These are phyloP conservation scores for Petrolisthes cinctipes DNA, from an alignment of 2,888 invertebrate genomes.

Conservation along the genomic window DNA sequence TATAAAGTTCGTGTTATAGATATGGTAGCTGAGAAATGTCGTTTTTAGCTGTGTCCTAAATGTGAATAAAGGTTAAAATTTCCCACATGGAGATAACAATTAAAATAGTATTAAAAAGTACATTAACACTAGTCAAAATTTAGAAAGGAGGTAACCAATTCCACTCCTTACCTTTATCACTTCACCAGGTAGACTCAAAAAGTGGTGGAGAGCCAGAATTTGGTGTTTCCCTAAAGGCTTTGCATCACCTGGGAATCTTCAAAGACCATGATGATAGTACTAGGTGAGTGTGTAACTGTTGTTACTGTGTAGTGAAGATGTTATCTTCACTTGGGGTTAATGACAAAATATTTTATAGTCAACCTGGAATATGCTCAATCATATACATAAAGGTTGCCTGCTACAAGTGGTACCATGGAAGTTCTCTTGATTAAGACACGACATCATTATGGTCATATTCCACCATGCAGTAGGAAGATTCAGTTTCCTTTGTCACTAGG, in stretches of 20 bases:
- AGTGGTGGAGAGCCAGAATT: not conserved
- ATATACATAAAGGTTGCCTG: too few species aligned
- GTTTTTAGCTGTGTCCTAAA: too few species aligned
- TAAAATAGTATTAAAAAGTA: too few species aligned
- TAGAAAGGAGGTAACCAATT: not conserved
- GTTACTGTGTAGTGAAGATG: too few species aligned
- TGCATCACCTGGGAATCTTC: not conserved
- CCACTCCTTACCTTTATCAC: not conserved
- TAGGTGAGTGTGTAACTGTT: not conserved
- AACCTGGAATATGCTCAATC: too few species aligned
- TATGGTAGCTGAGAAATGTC: too few species aligned
- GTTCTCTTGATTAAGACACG: not conserved
- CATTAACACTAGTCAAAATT: not conserved
- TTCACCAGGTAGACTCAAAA: not conserved
- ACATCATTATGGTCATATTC: too few species aligned
- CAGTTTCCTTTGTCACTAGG: too few species aligned
- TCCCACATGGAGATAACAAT: too few species aligned
- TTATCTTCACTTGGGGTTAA: not conserved
- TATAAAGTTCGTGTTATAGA: too few species aligned
- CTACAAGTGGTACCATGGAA: not conserved
- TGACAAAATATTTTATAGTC: not conserved
- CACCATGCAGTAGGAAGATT: too few species aligned
- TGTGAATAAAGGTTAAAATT: too few species aligned
- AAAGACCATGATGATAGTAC: not conserved
- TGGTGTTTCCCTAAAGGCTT: not conserved